Evolutionary conservation across 1,140 invertebrate species (phyloP).

Genomic region (Cepaea nemoralis): DNA sequence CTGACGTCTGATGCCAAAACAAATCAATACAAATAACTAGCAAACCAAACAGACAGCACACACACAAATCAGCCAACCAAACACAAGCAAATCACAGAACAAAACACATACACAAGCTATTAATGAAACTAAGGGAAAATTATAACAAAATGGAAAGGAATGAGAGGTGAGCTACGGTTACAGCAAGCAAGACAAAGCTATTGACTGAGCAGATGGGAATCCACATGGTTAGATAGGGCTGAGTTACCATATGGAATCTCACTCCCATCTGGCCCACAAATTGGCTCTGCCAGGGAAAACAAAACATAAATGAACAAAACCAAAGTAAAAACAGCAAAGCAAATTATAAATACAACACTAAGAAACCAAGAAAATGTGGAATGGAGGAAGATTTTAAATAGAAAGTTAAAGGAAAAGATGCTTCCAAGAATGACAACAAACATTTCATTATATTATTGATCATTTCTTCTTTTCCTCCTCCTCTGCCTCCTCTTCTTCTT

Average conservation of each 20-base stretch:
- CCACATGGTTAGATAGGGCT: not conserved
- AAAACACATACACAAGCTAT: not conserved
- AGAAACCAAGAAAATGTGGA: too few relatives aligned
- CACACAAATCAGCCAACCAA: too few relatives aligned
- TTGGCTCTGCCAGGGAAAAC: conserved; percentile 71
- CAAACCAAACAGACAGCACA: too few relatives aligned
- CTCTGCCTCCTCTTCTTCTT: too few relatives aligned
- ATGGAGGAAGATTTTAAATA: too few relatives aligned
- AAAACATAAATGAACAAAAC: conserved; percentile 22
- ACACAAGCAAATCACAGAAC: not conserved
- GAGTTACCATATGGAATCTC: conserved; percentile 76
- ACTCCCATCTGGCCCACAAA: conserved; percentile 75
- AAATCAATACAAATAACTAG: too few relatives aligned
- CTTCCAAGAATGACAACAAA: too few relatives aligned
- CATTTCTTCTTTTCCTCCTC: too few relatives aligned
- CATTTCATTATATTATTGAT: too few relatives aligned
- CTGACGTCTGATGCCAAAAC: too few relatives aligned
- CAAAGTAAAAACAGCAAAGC: not conserved
- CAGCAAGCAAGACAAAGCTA: not conserved
- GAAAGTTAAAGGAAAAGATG: too few relatives aligned
- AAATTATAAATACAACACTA: conserved; percentile 23
- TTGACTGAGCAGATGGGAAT: not conserved
- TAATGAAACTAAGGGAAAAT: not conserved
- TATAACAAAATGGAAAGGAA: not conserved
- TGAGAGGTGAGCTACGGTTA: too few relatives aligned